A percentile compares a stretch with the other conserved stretches of the same genome.
phyloP scores from a whole-genome alignment of 2,113 vertebrate genomes.

The Ageneiosus marmoratus region DNA sequence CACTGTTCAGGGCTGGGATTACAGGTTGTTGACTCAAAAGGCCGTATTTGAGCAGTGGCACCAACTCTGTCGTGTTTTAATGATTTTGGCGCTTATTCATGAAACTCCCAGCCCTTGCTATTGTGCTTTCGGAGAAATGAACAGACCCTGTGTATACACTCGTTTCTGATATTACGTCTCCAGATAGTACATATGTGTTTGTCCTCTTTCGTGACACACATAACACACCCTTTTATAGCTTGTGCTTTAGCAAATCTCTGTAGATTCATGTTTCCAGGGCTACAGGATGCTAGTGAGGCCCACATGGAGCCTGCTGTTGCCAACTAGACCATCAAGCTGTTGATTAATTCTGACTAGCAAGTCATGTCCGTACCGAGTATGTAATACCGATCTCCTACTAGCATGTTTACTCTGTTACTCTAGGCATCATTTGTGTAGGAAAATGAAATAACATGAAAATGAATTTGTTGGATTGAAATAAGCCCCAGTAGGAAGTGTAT shows the following conservation, averaged over 20 bases:
- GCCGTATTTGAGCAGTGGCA: background rate
- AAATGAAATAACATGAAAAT: too few relatives aligned
- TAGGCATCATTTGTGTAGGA: background rate
- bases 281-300: constrained; percentile 37
- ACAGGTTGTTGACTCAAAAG: background rate
- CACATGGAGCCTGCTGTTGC: constrained; percentile 30
- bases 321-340: constrained; percentile 22
- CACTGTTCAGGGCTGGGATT: background rate
- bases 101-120: background rate
- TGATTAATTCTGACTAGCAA: background rate
- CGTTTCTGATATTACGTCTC: background rate
- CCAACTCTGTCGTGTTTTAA: background rate
- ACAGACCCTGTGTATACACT: background rate
- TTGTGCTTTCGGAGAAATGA: background rate
- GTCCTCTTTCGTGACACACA: constrained; percentile 25
- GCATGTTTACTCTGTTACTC: background rate
- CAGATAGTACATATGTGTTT: background rate
- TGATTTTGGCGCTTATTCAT: background rate
- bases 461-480: too few relatives aligned
- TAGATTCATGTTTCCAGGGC: constrained; percentile 44
- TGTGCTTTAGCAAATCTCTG: background rate
- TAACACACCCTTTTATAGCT: background rate
- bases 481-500: constrained; percentile 22
- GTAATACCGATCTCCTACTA: background rate
- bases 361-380: background rate